These are phyloP conservation scores for Tokudaia tokunoshimensis DNA, from an alignment of 2,797 vertebrate species.

Conservation along the genomic window DNA sequence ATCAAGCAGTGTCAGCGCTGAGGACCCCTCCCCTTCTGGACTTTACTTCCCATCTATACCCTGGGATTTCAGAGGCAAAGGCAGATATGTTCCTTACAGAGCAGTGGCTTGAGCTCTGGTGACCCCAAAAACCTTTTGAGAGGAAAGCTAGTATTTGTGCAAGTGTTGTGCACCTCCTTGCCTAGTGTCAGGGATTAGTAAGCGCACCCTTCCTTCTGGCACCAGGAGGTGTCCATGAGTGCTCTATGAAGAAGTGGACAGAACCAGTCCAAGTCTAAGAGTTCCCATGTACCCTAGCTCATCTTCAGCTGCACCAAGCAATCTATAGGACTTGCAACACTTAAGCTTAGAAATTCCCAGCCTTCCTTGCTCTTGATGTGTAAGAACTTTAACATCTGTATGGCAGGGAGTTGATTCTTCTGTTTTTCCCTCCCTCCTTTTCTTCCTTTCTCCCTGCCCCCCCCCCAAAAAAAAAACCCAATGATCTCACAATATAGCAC, in stretches of 20 bases:
- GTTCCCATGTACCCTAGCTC: background rate
- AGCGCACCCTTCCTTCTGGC: background rate
- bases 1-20: background rate
- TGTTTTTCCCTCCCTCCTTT: background rate
- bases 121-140: background rate
- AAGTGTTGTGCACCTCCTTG: slow-evolving; percentile 7
- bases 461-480: background rate
- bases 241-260: background rate
- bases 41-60: background rate
- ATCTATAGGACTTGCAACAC: background rate
- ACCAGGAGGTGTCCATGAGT: background rate
- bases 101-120: background rate
- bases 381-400: background rate
- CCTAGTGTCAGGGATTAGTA: background rate
- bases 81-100: background rate
- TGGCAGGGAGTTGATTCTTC: background rate
- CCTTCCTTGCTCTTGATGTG: background rate
- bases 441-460: background rate
- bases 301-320: background rate
- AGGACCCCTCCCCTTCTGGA: background rate
- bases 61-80: background rate
- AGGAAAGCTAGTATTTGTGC: background rate
- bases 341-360: background rate
- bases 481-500: background rate
- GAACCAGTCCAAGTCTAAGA: background rate